phyloP scores from a whole-genome alignment of 1,140 invertebrate genomes.

The Drosophila watanabei region DNA sequence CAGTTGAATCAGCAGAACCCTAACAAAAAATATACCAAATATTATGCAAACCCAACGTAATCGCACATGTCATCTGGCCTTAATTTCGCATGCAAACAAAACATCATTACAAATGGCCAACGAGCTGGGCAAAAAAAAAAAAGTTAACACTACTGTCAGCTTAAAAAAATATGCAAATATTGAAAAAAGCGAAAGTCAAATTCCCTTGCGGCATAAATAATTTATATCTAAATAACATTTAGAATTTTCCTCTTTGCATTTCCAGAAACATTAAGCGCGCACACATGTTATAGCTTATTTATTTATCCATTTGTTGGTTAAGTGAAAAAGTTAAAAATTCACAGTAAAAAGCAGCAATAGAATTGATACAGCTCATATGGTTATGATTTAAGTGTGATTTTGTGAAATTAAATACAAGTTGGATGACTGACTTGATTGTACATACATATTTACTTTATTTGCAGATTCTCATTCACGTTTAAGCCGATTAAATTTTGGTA shows the following conservation, averaged over 20 bases:
- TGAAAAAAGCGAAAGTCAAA: slow-evolving; percentile 36
- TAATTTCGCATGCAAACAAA: slow-evolving; percentile 73
- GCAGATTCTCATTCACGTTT: no score
- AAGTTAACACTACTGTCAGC: background rate
- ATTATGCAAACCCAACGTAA: slow-evolving; percentile 47
- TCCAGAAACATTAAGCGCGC: background rate
- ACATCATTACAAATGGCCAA: slow-evolving; percentile 57
- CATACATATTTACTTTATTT: no score
- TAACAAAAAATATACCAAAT: slow-evolving; percentile 20
- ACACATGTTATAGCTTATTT: background rate
- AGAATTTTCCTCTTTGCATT: background rate
- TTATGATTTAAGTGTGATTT: background rate
- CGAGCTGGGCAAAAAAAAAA: slow-evolving; percentile 18
- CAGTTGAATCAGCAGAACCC: slow-evolving; percentile 19
- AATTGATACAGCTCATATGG: background rate
- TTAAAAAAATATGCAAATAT: slow-evolving; percentile 31
- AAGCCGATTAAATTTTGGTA: background rate
- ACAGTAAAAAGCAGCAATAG: background rate
- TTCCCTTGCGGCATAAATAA: slow-evolving; percentile 15
- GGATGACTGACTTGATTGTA: no score
- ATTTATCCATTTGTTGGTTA: background rate
- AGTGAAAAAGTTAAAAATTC: background rate
- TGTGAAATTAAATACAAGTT: background rate
- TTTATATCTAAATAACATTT: slow-evolving; percentile 11
- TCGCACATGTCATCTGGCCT: slow-evolving; percentile 73